Evolutionary conservation across 2,797 vertebrate species (phyloP), one percentile per base, ranked within the genome.

Genomic region (Myripristis jacobus): DNA sequence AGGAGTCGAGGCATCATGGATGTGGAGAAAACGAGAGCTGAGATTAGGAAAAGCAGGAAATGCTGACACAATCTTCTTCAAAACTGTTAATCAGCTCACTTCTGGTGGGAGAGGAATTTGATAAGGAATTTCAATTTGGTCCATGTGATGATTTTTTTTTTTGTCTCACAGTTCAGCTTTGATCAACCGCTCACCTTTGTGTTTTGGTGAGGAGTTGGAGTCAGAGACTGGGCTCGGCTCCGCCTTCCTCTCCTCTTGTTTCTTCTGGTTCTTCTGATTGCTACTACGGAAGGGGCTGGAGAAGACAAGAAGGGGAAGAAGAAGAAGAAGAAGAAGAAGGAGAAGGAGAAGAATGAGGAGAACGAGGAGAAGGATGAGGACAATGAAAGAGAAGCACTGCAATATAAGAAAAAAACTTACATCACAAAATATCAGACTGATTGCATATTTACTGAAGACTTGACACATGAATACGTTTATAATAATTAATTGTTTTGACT

Each of bases 161-260:
- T 36, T 2, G 11, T 12, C 2, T 16, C 13, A 41, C 3, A 13
- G 38, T 41, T 41, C 18, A 3, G 36, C 15, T 0, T 24, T 6
- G 2, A 27, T 34, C 13, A 46, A 46, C 58, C n/a, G 1, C 1
- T 83, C 63, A 93, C 97, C 96, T 98, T 94, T 96, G 77, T 93
- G 88, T 91, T 95, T 97, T 1, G 94, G 93, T 1, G 89, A 87
- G 4, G 75, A 72, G 52, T 84, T 90, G 25, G 91, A 87, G 66
- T 98, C 97, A 0, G 93, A 69, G 13, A 22, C 81, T 2, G 74
- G 75, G 18, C 86, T 25, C 0, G 92, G 77, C 56, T 98, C 96
- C 0, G 73, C 67, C 88, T 95, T 99, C 75, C 94, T 97, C 72
- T 97, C 96, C 52, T 98, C 97, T 11, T 83, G 87, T 86, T 96